These are phyloP conservation scores for Coecobrya sp. DNA, from an alignment of 2,888 invertebrate species.

Conservation along the genomic window DNA sequence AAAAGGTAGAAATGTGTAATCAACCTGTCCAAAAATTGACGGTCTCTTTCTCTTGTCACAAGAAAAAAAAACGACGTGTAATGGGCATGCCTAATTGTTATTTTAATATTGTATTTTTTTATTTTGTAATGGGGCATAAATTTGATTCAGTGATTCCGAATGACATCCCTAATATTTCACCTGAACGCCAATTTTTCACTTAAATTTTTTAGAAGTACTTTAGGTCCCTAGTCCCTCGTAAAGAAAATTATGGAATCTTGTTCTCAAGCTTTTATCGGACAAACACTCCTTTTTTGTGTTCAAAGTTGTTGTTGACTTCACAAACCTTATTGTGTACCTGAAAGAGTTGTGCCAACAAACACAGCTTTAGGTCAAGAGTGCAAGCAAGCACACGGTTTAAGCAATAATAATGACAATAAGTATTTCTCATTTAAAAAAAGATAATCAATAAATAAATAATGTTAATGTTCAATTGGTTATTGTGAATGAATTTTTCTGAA, in stretches of 20 bases:
- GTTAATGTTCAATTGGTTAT: neutral
- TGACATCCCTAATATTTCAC: no score
- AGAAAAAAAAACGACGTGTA: no score
- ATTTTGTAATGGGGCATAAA: slow-evolving; percentile 31
- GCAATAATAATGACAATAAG: neutral
- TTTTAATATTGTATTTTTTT: neutral
- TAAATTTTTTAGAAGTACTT: no score
- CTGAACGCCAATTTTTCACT: no score
- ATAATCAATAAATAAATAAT: slow-evolving; percentile 24
- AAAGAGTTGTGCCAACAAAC: no score
- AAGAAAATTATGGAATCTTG: no score
- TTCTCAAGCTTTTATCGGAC: no score
- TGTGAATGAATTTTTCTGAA: neutral
- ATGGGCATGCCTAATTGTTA: neutral
- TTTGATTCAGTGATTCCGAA: neutral
- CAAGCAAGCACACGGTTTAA: neutral
- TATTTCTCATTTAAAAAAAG: neutral
- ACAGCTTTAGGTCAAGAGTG: no score
- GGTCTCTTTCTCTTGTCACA: neutral
- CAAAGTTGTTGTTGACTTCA: no score
- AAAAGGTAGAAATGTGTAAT: slow-evolving; percentile 16
- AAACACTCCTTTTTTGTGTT: neutral
- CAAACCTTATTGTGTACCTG: no score
- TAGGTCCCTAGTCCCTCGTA: no score
- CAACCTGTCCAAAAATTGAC: slow-evolving; percentile 52